Evolutionary conservation across 53 echinoderm and acorn worm genomes (phyloP).

Genomic region (Apostichopus leukothele): DNA sequence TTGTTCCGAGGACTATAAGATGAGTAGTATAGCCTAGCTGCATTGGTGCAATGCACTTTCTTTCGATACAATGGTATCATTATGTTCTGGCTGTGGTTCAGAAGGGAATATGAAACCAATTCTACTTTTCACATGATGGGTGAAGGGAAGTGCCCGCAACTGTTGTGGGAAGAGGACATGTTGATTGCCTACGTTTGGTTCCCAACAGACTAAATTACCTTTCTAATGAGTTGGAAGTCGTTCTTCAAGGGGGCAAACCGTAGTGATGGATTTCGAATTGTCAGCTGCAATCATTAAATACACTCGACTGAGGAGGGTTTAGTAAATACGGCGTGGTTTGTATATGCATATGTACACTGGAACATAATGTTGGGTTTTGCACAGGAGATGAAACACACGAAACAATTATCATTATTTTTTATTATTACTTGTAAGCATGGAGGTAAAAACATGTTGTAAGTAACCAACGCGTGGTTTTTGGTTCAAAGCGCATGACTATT

Average conservation of each 20-base stretch:
- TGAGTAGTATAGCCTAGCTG: background rate
- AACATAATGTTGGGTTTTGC: too few relatives aligned
- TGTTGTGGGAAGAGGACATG: conserved; percentile 19
- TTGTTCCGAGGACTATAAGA: background rate
- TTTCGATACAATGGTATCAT: conserved; percentile 33
- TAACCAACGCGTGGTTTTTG: too few relatives aligned
- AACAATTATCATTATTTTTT: too few relatives aligned
- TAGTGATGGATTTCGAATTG: conserved; percentile 1
- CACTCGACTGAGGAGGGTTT: too few relatives aligned
- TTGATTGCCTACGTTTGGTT: background rate
- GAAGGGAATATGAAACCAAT: conserved; percentile 29
- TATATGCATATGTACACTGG: too few relatives aligned
- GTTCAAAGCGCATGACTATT: too few relatives aligned
- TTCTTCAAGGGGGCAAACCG: conserved; percentile 11
- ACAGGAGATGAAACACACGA: too few relatives aligned
- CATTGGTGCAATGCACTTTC: conserved; percentile 28
- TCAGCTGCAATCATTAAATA: background rate
- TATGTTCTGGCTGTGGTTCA: conserved; percentile 38
- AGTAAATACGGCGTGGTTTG: too few relatives aligned
- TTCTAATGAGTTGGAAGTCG: background rate
- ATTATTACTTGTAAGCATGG: too few relatives aligned
- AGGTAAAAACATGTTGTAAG: too few relatives aligned
- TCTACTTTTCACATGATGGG: conserved; percentile 28
- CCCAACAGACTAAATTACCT: background rate
- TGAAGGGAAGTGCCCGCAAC: background rate